These are phyloP conservation scores for Adoxophyes honmai DNA, from an alignment of 1,140 invertebrate genomes.

Conservation along the genomic window DNA sequence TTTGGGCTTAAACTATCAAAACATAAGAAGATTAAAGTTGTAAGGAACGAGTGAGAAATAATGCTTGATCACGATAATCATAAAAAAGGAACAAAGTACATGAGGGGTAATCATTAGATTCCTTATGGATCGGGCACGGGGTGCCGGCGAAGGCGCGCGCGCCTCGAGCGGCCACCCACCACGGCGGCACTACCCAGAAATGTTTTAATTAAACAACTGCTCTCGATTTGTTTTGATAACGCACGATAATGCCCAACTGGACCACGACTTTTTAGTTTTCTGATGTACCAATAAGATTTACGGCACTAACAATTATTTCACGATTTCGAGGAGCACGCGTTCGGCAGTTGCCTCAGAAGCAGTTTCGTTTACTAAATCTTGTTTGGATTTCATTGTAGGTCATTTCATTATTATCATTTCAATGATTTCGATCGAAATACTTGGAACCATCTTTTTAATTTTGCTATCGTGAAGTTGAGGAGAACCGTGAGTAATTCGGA, in stretches of 20 bases:
- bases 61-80: constrained; percentile 30
- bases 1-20: too few relatives aligned
- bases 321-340: constrained; percentile 23
- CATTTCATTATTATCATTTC: too few relatives aligned
- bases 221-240: constrained; percentile 39
- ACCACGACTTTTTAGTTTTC: constrained; percentile 22
- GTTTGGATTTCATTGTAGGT: background rate
- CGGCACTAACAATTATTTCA: constrained; percentile 25
- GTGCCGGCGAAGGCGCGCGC: constrained; percentile 19
- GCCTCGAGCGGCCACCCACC: constrained; percentile 37
- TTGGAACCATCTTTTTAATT: too few relatives aligned
- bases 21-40: too few relatives aligned
- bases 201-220: constrained; percentile 43
- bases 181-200: constrained; percentile 25
- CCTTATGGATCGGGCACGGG: constrained; percentile 22
- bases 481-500: background rate
- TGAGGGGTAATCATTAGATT: constrained; percentile 41
- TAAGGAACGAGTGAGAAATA: constrained; percentile 12
- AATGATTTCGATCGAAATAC: too few relatives aligned
- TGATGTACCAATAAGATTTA: constrained; percentile 28
- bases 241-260: constrained; percentile 25
- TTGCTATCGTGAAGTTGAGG: too few relatives aligned
- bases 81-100: constrained; percentile 28
- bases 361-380: too few relatives aligned
- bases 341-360: constrained; percentile 19